phyloP scores from a whole-genome alignment of 1,140 invertebrate genomes.

The Wasmannia auropunctata region DNA sequence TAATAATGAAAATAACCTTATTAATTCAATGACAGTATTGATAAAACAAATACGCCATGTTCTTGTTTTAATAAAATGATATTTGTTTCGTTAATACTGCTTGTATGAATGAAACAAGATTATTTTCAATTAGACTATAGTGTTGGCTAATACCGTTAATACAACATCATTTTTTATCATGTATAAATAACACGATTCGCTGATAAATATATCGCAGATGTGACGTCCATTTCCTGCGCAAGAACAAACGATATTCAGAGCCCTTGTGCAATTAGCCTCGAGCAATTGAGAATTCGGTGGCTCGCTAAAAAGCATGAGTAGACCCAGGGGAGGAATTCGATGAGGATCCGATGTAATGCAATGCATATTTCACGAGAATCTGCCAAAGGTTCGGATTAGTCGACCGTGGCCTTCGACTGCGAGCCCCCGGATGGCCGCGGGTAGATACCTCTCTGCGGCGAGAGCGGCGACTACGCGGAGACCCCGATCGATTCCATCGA shows the following conservation, averaged over 20 bases:
- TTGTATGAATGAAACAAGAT: too few species aligned
- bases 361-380: conserved; percentile 39
- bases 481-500: conserved; percentile 77
- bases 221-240: not conserved
- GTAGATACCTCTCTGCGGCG: conserved; percentile 73
- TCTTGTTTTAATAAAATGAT: too few species aligned
- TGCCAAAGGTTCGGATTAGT: conserved; percentile 57
- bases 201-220: not conserved
- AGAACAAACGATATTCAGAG: not conserved
- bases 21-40: too few species aligned
- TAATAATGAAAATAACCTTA: too few species aligned
- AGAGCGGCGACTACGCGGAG: conserved; percentile 40
- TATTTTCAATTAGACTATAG: too few species aligned
- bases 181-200: not conserved
- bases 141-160: too few species aligned
- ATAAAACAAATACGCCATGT: too few species aligned
- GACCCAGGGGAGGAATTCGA: not conserved
- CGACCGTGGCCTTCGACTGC: conserved; percentile 75
- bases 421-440: conserved; percentile 68
- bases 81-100: too few species aligned
- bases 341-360: not conserved
- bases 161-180: not conserved
- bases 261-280: not conserved
- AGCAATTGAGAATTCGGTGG: not conserved
- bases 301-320: not conserved